Percentiles rank a stretch among this genome's conserved stretches.
These are phyloP conservation scores for Lichenostomus cassidix DNA, from an alignment of 2,113 vertebrate genomes.

Conservation along the genomic window DNA sequence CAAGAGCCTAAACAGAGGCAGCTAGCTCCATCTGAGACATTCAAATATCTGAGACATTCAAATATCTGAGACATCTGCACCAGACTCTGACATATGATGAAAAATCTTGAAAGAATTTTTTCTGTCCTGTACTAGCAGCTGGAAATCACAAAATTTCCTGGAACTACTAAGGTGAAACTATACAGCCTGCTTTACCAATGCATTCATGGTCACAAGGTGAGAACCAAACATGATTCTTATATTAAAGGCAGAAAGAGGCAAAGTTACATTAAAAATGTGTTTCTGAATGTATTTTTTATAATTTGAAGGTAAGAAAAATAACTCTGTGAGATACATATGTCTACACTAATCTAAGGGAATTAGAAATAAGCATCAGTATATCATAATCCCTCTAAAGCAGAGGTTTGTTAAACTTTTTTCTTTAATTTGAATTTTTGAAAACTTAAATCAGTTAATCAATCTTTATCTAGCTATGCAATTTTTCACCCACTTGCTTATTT, in stretches of 20 bases:
- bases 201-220: not conserved
- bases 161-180: not conserved
- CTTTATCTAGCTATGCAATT: not conserved
- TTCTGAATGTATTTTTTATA: not conserved
- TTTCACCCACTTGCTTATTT: not conserved
- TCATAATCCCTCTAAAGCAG: not conserved
- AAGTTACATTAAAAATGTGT: not conserved
- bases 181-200: not conserved
- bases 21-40: not conserved
- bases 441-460: not conserved
- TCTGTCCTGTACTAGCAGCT: not conserved
- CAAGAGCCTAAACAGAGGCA: not conserved
- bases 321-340: not conserved
- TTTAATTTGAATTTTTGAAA: not conserved
- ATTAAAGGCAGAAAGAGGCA: not conserved
- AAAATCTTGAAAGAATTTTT: not conserved
- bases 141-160: not conserved
- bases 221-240: not conserved
- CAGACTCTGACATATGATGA: not conserved
- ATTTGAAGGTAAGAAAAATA: not conserved
- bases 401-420: not conserved
- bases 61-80: not conserved
- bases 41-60: accelerated
- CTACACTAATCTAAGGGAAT: not conserved
- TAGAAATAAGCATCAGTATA: not conserved